Percentiles rank a stretch among this genome's conserved stretches.
Evolutionary conservation across 2,113 vertebrate species (phyloP).

Genomic region (Ptilonorhynchus violaceus): DNA sequence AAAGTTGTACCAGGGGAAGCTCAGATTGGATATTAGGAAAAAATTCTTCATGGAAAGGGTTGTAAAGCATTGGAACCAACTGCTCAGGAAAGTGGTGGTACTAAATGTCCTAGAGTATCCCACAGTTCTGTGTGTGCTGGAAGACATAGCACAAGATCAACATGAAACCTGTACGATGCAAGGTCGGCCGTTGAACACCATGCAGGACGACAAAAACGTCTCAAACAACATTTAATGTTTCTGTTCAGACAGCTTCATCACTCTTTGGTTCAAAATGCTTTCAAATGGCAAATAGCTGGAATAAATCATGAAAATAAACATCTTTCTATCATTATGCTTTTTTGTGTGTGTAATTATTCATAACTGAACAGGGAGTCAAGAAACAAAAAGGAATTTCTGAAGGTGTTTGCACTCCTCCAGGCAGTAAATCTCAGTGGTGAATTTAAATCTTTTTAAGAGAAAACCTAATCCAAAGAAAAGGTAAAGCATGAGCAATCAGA

Average conservation of each 20-base stretch:
- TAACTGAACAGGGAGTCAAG: not conserved
- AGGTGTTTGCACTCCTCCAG: fast-evolving
- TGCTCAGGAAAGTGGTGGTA: not conserved
- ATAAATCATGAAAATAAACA: not conserved
- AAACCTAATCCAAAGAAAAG: not conserved
- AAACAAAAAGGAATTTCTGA: not conserved
- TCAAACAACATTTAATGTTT: not conserved
- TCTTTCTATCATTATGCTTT: not conserved
- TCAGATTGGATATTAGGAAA: not conserved
- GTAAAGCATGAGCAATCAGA: not conserved
- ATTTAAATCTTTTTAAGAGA: not conserved
- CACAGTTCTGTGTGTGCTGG: not conserved
- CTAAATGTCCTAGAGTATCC: not conserved
- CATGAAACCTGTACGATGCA: not conserved
- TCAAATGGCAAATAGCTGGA: not conserved
- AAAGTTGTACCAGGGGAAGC: not conserved
- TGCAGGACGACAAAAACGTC: not conserved
- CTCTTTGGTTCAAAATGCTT: not conserved
- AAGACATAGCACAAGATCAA: not conserved
- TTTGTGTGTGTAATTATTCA: not conserved
- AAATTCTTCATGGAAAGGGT: not conserved
- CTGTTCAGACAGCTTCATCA: not conserved
- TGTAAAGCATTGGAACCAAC: not conserved
- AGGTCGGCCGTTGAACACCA: not conserved
- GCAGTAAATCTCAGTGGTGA: not conserved